A percentile compares a stretch with the other conserved stretches of the same genome.
Evolutionary conservation across 2,797 vertebrate genomes (phyloP).

Genomic region (Arremon brunneinucha): DNA sequence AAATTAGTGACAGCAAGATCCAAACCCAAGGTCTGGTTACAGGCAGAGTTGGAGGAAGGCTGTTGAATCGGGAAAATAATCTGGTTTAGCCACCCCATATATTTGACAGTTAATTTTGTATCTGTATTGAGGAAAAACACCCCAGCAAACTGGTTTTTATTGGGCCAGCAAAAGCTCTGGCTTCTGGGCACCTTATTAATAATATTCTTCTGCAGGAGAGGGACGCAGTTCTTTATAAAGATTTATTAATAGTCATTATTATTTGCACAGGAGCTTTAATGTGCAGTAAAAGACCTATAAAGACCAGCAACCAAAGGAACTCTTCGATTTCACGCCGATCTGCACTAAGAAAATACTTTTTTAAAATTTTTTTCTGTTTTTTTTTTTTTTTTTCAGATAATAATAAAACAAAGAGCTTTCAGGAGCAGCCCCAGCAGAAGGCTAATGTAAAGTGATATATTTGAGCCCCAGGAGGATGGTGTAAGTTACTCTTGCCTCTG

Average conservation of each 20-base stretch:
- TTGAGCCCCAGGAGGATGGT: conserved; percentile 76
- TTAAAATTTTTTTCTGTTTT: not conserved
- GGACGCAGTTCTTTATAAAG: not conserved
- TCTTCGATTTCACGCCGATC: conserved; percentile 34
- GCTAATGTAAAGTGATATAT: conserved; percentile 80
- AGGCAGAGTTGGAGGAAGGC: not conserved
- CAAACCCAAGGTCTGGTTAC: not conserved
- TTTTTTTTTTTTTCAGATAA: conserved; percentile 38
- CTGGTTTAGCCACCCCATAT: not conserved
- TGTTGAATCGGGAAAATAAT: not conserved
- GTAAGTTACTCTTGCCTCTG: conserved; percentile 80
- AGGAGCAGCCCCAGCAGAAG: conserved; percentile 69
- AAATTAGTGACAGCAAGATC: not conserved
- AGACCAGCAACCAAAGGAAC: conserved; percentile 46
- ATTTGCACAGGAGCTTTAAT: conserved; percentile 42
- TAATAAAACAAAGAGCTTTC: conserved; percentile 79
- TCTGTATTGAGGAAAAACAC: not conserved
- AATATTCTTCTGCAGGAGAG: not conserved
- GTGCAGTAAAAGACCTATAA: conserved; percentile 45
- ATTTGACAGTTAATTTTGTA: conserved; percentile 9
- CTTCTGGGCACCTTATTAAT: conserved; percentile 30
- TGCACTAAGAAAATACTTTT: conserved; percentile 19
- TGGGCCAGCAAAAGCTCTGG: not conserved
- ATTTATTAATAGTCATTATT: conserved; percentile 44
- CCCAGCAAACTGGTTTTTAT: not conserved